Evolutionary conservation across 2,113 vertebrate genomes (phyloP).

Genomic region (Zosterops pallidus): DNA sequence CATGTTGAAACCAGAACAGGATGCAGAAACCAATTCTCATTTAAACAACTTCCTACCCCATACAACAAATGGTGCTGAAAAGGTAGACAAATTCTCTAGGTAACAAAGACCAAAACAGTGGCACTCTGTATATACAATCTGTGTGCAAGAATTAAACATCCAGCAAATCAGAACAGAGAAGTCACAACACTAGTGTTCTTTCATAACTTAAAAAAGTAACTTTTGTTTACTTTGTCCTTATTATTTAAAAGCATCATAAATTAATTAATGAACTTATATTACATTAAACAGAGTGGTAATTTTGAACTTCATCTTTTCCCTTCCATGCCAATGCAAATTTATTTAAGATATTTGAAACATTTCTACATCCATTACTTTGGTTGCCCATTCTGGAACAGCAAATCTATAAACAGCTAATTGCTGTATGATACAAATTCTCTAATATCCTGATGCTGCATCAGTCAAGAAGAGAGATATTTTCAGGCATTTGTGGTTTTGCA

Average conservation of each 20-base stretch:
- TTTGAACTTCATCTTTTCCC: background rate
- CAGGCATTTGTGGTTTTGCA: background rate
- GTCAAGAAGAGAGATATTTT: background rate
- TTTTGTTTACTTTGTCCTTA: background rate
- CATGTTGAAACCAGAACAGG: background rate
- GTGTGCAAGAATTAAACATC: background rate
- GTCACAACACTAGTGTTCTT: background rate
- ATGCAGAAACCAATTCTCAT: background rate
- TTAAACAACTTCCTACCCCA: background rate
- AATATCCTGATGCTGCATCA: background rate
- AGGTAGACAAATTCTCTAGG: background rate
- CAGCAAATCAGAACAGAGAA: background rate
- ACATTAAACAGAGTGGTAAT: background rate
- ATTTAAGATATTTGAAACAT: background rate
- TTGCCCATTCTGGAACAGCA: background rate
- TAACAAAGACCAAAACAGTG: background rate
- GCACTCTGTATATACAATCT: background rate
- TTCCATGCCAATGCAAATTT: background rate
- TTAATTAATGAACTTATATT: background rate
- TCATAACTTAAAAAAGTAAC: background rate
- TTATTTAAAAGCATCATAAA: background rate
- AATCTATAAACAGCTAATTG: background rate
- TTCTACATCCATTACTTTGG: background rate
- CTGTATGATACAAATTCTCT: background rate
- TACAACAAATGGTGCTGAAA: background rate